phyloP scores from a whole-genome alignment of 2,797 vertebrate species.

The Myotis daubentonii region DNA sequence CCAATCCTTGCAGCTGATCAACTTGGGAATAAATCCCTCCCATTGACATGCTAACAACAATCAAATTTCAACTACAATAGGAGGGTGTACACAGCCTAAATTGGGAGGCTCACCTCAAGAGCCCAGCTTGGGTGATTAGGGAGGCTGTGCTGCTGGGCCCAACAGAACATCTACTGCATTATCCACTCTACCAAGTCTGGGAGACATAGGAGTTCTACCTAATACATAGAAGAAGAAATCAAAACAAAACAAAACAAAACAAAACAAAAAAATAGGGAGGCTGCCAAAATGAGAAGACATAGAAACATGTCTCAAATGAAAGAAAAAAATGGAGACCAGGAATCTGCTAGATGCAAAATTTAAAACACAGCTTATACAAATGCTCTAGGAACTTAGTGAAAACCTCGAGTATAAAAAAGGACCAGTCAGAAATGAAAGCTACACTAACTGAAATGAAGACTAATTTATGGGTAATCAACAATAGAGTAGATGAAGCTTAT shows the following conservation, averaged over 20 bases:
- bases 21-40: background rate
- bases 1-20: background rate
- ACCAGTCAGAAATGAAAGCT: no score
- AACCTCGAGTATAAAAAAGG: no score
- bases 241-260: no score
- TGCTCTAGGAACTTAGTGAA: no score
- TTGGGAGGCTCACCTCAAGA: background rate
- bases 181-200: background rate
- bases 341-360: background rate
- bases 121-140: background rate
- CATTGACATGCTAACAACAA: background rate
- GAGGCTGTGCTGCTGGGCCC: background rate
- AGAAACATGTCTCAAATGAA: background rate
- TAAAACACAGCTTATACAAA: no score
- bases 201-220: background rate
- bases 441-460: no score
- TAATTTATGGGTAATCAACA: no score
- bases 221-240: background rate
- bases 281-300: background rate
- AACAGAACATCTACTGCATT: background rate
- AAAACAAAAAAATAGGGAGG: background rate
- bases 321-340: background rate
- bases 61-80: background rate
- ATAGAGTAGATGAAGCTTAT: no score
- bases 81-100: background rate